Evolutionary conservation across 2,797 vertebrate species (phyloP), one percentile per base, ranked within the genome.

Genomic region (Bovichtus variegatus): DNA sequence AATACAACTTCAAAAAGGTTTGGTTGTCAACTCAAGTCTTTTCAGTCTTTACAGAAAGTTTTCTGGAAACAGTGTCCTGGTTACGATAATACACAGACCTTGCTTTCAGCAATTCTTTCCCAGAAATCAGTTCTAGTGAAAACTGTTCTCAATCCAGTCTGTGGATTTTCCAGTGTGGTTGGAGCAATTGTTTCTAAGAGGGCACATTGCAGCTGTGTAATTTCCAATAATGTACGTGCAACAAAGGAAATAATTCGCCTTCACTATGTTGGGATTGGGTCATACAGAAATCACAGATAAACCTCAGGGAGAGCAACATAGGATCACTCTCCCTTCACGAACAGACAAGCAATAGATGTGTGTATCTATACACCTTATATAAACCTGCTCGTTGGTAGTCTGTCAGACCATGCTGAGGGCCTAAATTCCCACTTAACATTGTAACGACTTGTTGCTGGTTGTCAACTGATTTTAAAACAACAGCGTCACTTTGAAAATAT

Each of bases 361-460:
- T 23, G 38, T 18, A 25, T n/a, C n/a, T 23, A 18, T n/a, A 34
- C 9, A 21, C 2, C 3, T 5, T n/a, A 62, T 1, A 9, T 8
- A 72, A 38, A 21, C 3, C 11, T 11, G 11, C 3, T 18, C 10
- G 0, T 8, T 3, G 1, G 13, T 5, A 54, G 57, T 19, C 83
- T 87, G 74, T 66, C 4, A 89, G 84, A 63, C 74, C 0, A 0
- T 0, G 1, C 53, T 18, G 29, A 71, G 81, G 77, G 8, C 1
- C 0, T 0, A 0, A 11, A 0, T 0, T 4, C 0, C 7, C 7
- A 8, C 0, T 0, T 0, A 0, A 0, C 3, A 1, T 6, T 0
- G 11, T 2, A 0, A 0, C 1, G 36, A 51, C 4, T 6, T 2
- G 5, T 53, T 11, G 36, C 3, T 11, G 40, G 5, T 57, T 78